Conservation (phyloP, 2,113 vertebrate species). For the Microtus montanus region DNA sequence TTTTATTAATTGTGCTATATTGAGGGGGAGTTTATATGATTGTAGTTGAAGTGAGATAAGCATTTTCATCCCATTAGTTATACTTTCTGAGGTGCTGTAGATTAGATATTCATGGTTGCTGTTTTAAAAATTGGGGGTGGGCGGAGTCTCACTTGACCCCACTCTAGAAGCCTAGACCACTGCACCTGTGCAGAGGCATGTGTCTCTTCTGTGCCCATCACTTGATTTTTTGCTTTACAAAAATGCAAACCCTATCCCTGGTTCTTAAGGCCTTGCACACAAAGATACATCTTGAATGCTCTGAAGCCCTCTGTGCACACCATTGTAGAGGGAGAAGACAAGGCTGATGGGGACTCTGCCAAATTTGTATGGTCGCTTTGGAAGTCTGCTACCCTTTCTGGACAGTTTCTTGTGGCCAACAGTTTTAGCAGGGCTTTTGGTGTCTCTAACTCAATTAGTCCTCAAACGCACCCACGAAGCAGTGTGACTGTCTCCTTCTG, state of each 20-base stretch:
- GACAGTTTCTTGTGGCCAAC: neutral
- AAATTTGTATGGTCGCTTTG: neutral
- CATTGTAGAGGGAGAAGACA: neutral
- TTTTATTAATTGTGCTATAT: too few relatives aligned
- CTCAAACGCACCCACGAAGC: neutral
- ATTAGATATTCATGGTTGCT: neutral
- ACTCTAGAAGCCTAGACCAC: neutral
- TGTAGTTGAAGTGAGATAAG: neutral
- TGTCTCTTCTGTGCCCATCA: too few relatives aligned
- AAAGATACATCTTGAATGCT: neutral
- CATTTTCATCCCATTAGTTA: neutral
- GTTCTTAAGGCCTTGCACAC: neutral
- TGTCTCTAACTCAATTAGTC: neutral
- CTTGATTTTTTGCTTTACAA: neutral
- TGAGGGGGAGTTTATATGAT: too few relatives aligned
- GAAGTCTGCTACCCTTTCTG: neutral
- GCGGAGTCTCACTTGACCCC: neutral
- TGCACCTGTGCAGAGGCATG: too few relatives aligned
- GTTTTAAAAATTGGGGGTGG: neutral
- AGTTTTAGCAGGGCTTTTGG: neutral
- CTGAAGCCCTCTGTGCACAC: neutral
- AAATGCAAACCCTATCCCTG: too few relatives aligned
- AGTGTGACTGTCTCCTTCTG: neutral
- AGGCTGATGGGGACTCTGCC: too few relatives aligned
- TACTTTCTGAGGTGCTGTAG: neutral